Evolutionary conservation across 2,113 vertebrate genomes (phyloP), one percentile per base, ranked within the genome.

Genomic region (Gadus macrocephalus): DNA sequence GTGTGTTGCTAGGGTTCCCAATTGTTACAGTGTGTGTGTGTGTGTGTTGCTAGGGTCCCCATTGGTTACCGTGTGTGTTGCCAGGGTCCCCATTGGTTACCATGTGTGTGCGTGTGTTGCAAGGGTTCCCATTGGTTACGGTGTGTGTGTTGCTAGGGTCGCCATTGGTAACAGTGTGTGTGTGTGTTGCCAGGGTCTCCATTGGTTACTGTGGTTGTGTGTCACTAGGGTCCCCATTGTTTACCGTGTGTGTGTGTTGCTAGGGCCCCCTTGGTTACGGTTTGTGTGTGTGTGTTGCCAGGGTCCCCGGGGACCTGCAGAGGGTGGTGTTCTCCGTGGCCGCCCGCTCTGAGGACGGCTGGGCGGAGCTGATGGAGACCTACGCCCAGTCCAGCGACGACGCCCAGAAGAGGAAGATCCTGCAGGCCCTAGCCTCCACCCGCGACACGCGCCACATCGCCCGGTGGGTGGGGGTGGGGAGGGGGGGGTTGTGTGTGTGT

Each of bases 301-400:
- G 96, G 77, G 89, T 97, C 53, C 94, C 95, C 28, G 89, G 93
- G 25, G 95, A 97, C 87, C 88, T 98, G 80, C 93, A 93, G 92
- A 85, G 79, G 64, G 89, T 90, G 56, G 85, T 98, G 65, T 96
- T 93, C 89, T 92, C 89, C 71, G 91, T 93, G 68, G 97, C 93
- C 79, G 94, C 93, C 68, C 93, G 92, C 75, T 94, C 91, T 5
- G 65, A 80, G 5, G 72, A 82, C 5, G 93, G 90, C 64, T 99
- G 97, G 97, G 2, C 8, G 0, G 86, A 78, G 75, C 87, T 98
- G 61, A 67, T 92, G 27, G 6, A 8, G 0, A 74, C 88, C 77
- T 97, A 97, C 16, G 2, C 0, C 1, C 15, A 79, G 38, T 69
- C 85, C 72, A 77, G 77, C 70, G 90, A 90, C 38, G 95, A 96